Percentiles rank a stretch among this genome's conserved stretches.
Conservation (phyloP, 2,113 vertebrate genomes). For the Oryzias celebensis region DNA sequence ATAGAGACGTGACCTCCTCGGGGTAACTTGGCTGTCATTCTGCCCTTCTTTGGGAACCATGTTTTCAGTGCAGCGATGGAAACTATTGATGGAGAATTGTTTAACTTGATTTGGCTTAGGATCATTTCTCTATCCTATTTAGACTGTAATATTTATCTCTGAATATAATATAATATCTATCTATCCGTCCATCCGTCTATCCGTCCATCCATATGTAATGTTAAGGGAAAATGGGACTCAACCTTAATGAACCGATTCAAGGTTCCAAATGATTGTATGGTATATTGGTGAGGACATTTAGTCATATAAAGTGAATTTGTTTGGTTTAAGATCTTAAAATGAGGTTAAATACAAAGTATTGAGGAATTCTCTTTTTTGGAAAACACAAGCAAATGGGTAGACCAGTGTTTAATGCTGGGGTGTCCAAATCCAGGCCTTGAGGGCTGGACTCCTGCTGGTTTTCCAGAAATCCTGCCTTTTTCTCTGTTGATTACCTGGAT, state of each 20-base stretch:
- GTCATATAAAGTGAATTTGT: slow-evolving; percentile 52
- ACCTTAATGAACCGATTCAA: slow-evolving; percentile 63
- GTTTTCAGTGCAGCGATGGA: too few species aligned
- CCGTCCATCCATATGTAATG: neutral
- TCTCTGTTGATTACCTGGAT: too few species aligned
- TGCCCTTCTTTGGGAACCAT: too few species aligned
- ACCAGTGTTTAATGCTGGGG: slow-evolving; percentile 36
- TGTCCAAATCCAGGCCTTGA: too few species aligned
- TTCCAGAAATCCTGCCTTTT: too few species aligned
- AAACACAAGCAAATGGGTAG: slow-evolving; percentile 49
- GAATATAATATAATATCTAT: slow-evolving; percentile 3
- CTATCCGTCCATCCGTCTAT: too few species aligned
- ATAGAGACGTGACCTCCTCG: too few species aligned
- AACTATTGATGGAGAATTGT: neutral
- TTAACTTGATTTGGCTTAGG: slow-evolving; percentile 31
- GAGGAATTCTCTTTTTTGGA: slow-evolving; percentile 60
- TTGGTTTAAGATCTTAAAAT: slow-evolving; percentile 54
- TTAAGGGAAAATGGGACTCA: slow-evolving; percentile 18
- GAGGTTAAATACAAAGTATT: slow-evolving; percentile 55
- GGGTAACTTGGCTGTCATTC: too few species aligned
- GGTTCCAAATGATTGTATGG: slow-evolving; percentile 59
- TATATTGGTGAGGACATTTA: slow-evolving; percentile 59
- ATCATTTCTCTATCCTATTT: slow-evolving; percentile 36
- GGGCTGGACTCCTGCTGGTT: too few species aligned
- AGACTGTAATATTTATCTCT: slow-evolving; percentile 37